Percentiles rank a stretch among this genome's conserved stretches.
Evolutionary conservation across 2,113 vertebrate species (phyloP).

Genomic region (Mobula hypostoma): DNA sequence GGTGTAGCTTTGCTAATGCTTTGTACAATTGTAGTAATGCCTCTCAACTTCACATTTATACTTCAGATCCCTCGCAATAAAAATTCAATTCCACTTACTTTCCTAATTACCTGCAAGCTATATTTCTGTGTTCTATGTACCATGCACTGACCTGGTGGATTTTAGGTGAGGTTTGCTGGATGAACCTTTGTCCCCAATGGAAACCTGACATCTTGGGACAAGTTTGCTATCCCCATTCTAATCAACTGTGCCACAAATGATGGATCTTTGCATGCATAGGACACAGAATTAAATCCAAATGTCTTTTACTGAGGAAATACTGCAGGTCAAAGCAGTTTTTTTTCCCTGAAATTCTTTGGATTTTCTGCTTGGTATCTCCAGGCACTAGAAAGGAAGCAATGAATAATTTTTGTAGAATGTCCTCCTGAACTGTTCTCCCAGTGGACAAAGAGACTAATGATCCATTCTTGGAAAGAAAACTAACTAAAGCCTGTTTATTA

Average conservation of each 20-base stretch:
- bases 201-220: not conserved
- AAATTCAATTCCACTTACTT: too few species aligned
- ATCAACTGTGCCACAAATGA: not conserved
- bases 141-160: too few species aligned
- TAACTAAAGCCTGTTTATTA: not conserved
- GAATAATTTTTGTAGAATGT: constrained; percentile 21
- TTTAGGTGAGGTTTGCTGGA: not conserved
- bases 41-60: too few species aligned
- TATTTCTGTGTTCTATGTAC: too few species aligned
- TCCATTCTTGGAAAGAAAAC: not conserved
- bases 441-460: not conserved
- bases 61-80: too few species aligned
- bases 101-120: too few species aligned
- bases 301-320: not conserved
- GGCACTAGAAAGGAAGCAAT: not conserved
- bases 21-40: too few species aligned
- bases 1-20: too few species aligned
- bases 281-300: not conserved
- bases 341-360: not conserved
- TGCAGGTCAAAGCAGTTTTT: not conserved
- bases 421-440: constrained; percentile 7
- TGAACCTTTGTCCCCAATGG: not conserved
- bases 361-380: not conserved
- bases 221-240: not conserved
- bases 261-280: not conserved